phyloP scores from a whole-genome alignment of 2,888 invertebrate species.

The Calliscelio sp. region DNA sequence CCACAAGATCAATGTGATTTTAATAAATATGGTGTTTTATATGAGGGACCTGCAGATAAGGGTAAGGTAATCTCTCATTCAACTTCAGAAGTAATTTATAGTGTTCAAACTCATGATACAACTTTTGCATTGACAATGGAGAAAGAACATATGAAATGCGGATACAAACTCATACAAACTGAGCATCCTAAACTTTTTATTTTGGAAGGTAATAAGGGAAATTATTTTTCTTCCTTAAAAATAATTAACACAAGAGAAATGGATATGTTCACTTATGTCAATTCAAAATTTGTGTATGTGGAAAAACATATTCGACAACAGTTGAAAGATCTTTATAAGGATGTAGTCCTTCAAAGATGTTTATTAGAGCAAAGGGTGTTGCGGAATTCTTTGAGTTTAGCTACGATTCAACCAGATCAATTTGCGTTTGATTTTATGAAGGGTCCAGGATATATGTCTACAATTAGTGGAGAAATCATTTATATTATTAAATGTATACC shows the following conservation, averaged over 20 bases:
- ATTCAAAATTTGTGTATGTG: conserved; percentile 1
- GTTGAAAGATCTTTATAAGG: neutral
- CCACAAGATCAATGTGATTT: neutral
- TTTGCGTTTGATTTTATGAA: conserved; percentile 25
- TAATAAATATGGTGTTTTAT: neutral
- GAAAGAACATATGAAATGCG: neutral
- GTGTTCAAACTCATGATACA: neutral
- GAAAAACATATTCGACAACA: neutral
- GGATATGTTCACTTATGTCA: neutral
- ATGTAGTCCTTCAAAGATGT: neutral
- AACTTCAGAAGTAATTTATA: neutral
- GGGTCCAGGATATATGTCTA: conserved; percentile 13
- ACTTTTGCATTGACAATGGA: neutral
- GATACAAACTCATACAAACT: neutral
- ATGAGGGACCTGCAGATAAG: too few relatives aligned
- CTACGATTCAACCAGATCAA: conserved; percentile 1
- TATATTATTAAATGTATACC: conserved; percentile 21
- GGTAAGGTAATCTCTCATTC: neutral
- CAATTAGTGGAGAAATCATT: neutral
- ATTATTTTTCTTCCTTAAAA: neutral
- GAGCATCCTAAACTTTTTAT: neutral
- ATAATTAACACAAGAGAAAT: neutral
- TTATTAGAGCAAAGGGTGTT: neutral
- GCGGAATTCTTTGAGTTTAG: conserved; percentile 5
- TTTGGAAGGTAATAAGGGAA: neutral